phyloP scores from a whole-genome alignment of 2,888 invertebrate genomes.

The Anoncus sp. region DNA sequence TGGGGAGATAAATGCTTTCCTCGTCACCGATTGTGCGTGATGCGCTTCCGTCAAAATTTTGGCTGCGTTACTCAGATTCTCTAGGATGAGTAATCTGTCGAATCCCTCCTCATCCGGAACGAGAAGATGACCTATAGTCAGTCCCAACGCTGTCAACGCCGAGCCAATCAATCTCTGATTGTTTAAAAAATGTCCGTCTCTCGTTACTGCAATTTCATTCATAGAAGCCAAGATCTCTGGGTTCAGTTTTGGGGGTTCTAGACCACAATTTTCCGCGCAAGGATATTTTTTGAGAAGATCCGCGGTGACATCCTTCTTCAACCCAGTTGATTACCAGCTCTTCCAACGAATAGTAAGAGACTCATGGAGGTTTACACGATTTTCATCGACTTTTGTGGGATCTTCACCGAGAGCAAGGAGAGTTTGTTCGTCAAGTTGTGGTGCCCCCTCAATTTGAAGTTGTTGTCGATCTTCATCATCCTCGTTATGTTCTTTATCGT shows the following conservation, averaged over 20 bases:
- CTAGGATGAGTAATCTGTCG: no score
- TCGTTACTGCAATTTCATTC: not conserved
- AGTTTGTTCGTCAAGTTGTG: no score
- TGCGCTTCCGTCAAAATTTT: no score
- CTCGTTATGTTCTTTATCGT: no score
- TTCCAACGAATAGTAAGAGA: not conserved
- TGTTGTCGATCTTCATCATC: no score
- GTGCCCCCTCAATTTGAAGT: no score
- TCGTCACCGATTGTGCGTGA: no score
- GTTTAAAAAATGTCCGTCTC: not conserved
- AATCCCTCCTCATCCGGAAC: no score
- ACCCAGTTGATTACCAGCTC: not conserved
- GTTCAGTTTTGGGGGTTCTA: not conserved
- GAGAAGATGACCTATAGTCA: not conserved
- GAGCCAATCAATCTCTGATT: not conserved
- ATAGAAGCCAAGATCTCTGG: conserved; percentile 1
- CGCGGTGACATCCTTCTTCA: not conserved
- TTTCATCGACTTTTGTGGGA: no score
- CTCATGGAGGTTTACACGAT: not conserved
- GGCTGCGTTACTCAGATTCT: no score
- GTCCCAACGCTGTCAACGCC: not conserved
- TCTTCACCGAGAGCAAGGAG: no score
- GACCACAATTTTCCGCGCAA: not conserved
- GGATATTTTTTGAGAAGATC: not conserved
- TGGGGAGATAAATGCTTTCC: no score